Conservation (phyloP, 2,888 invertebrate species). For the Athrips mouffetella region DNA sequence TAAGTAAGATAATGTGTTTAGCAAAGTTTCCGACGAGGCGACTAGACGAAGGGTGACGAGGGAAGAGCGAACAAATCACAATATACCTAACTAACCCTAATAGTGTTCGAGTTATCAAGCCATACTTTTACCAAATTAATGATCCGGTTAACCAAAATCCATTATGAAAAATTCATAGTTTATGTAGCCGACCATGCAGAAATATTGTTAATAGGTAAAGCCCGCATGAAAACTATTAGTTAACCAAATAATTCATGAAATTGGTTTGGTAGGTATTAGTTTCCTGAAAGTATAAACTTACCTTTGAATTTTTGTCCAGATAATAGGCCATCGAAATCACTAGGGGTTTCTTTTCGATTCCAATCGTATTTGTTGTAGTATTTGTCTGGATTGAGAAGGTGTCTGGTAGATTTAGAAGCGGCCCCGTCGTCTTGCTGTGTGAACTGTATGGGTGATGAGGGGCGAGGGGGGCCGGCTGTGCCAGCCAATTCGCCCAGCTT, state of each 20-base stretch:
- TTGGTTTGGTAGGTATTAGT: not conserved
- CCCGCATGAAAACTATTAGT: not conserved
- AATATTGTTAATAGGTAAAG: not conserved
- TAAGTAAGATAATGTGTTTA: constrained; percentile 36
- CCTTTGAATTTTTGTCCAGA: constrained; percentile 70
- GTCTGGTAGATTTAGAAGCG: constrained; percentile 89
- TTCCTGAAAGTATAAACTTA: constrained; percentile 27
- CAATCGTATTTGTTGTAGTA: constrained; percentile 80
- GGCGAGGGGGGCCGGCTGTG: constrained; percentile 86
- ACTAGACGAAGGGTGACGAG: constrained; percentile 32
- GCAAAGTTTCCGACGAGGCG: constrained; percentile 29
- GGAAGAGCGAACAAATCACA: constrained; percentile 29
- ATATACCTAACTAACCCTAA: constrained; percentile 33
- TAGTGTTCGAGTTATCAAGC: constrained; percentile 33
- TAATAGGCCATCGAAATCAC: constrained; percentile 62
- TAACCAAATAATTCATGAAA: too few species aligned
- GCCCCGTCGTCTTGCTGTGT: constrained; percentile 88
- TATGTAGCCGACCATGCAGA: not conserved
- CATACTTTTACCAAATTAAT: constrained; percentile 3
- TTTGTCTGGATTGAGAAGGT: constrained; percentile 84
- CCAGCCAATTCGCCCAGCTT: constrained; percentile 83
- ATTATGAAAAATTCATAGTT: constrained; percentile 1
- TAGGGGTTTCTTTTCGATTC: constrained; percentile 75
- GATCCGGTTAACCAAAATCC: not conserved
- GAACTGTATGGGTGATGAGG: constrained; percentile 87